Conservation (phyloP, 35 echinoderm and acorn worm species). For the Lytechinus variegatus region DNA sequence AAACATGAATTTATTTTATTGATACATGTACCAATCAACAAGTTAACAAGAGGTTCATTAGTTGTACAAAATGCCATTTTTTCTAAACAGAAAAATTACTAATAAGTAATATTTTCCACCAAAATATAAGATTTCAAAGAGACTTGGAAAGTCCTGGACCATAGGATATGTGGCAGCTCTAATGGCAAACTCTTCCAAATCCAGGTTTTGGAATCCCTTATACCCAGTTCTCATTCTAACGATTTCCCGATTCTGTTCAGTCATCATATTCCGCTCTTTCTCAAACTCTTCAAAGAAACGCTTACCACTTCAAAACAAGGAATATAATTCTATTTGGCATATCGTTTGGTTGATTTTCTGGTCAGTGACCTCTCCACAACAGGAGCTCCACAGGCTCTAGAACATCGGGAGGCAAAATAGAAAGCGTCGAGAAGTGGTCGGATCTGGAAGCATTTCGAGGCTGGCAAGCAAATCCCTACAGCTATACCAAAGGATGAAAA, state of each 20-base stretch:
- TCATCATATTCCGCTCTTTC: neutral
- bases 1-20: too few species aligned
- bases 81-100: too few species aligned
- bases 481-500: neutral
- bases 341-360: neutral
- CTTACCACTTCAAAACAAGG: neutral
- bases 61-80: too few species aligned
- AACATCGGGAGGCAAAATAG: neutral
- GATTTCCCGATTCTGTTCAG: neutral
- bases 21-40: too few species aligned
- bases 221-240: too few species aligned
- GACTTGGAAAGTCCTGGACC: too few species aligned
- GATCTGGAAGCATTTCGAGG: neutral
- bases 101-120: too few species aligned
- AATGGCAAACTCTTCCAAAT: too few species aligned
- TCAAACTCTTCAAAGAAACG: neutral
- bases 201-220: too few species aligned
- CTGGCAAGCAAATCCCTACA: neutral
- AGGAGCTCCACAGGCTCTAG: neutral
- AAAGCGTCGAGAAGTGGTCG: neutral
- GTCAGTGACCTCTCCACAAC: neutral
- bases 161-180: too few species aligned
- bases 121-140: too few species aligned
- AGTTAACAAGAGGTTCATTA: too few species aligned
- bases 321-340: conserved; percentile 15